Percentiles rank a stretch among this genome's conserved stretches.
Evolutionary conservation across 53 echinoderm and acorn worm species (phyloP).

Genomic region (Echinometra lucunter): DNA sequence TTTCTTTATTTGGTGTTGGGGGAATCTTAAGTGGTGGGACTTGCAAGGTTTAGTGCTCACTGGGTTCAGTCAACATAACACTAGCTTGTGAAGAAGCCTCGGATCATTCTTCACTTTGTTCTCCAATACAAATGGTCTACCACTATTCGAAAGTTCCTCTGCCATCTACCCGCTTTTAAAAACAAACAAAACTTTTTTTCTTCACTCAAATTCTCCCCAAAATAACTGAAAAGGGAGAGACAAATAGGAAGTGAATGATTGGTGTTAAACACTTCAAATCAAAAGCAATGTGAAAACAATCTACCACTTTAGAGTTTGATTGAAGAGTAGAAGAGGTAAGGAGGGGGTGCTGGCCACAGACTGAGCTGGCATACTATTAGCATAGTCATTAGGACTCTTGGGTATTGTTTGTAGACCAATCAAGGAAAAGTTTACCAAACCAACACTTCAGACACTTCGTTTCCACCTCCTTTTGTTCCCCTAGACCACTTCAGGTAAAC

Average conservation of each 20-base stretch:
- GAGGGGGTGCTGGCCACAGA: background rate
- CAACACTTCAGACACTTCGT: slow-evolving; percentile 40
- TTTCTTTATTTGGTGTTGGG: slow-evolving; percentile 40
- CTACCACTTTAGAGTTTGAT: slow-evolving; percentile 33
- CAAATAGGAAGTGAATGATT: slow-evolving; percentile 56
- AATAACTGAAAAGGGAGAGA: background rate
- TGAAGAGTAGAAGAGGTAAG: slow-evolving; percentile 3
- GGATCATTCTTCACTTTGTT: background rate
- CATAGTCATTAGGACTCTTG: slow-evolving; percentile 42
- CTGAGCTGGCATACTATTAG: slow-evolving; percentile 38
- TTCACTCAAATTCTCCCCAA: background rate
- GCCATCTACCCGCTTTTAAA: background rate
- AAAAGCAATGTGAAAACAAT: slow-evolving; percentile 21
- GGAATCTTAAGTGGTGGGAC: background rate
- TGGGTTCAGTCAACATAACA: slow-evolving; percentile 9
- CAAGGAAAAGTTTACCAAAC: slow-evolving; percentile 20
- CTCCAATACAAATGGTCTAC: background rate
- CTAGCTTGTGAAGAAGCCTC: background rate
- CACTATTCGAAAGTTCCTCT: background rate
- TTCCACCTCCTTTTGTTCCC: slow-evolving; percentile 15
- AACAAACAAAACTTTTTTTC: background rate
- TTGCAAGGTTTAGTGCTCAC: background rate
- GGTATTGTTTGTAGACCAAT: slow-evolving; percentile 51
- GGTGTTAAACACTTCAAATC: slow-evolving; percentile 44
- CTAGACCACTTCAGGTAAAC: slow-evolving; percentile 1